Conservation (phyloP, 2,888 invertebrate genomes). For the Metalampra italica region DNA sequence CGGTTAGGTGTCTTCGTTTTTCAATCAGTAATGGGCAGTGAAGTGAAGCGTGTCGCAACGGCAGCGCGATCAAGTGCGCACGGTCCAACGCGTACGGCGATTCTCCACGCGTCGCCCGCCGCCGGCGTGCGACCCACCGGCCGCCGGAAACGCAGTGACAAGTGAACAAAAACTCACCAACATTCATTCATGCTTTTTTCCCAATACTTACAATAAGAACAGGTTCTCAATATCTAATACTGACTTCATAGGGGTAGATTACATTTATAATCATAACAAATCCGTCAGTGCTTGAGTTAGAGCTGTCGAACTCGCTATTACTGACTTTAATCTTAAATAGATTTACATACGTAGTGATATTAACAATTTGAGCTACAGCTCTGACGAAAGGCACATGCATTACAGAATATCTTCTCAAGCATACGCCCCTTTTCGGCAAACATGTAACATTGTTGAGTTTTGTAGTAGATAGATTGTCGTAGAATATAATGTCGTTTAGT, state of each 20-base stretch:
- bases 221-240: slow-evolving; percentile 46
- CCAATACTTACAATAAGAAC: slow-evolving; percentile 42
- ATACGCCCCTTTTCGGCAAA: too few relatives aligned
- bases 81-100: slow-evolving; percentile 70
- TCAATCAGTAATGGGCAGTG: slow-evolving; percentile 51
- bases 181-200: slow-evolving; percentile 70
- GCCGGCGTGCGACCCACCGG: slow-evolving; percentile 45
- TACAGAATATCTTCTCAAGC: too few relatives aligned
- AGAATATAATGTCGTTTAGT: too few relatives aligned
- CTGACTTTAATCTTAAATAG: too few relatives aligned
- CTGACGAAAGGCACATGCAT: too few relatives aligned
- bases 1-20: slow-evolving; percentile 52
- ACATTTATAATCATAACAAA: slow-evolving; percentile 1
- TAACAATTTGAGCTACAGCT: too few relatives aligned
- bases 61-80: slow-evolving; percentile 33
- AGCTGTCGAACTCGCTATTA: not conserved
- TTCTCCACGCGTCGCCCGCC: slow-evolving; percentile 57
- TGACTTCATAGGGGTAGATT: slow-evolving; percentile 2
- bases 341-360: too few relatives aligned
- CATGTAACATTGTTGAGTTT: too few relatives aligned
- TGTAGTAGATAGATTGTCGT: too few relatives aligned
- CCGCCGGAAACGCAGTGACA: slow-evolving; percentile 73
- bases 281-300: not conserved
- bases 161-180: slow-evolving; percentile 68
- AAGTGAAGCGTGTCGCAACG: slow-evolving; percentile 50